Evolutionary conservation across 92 coral and sea anemone species (phyloP).

Genomic region (Phenganax stokvisi): DNA sequence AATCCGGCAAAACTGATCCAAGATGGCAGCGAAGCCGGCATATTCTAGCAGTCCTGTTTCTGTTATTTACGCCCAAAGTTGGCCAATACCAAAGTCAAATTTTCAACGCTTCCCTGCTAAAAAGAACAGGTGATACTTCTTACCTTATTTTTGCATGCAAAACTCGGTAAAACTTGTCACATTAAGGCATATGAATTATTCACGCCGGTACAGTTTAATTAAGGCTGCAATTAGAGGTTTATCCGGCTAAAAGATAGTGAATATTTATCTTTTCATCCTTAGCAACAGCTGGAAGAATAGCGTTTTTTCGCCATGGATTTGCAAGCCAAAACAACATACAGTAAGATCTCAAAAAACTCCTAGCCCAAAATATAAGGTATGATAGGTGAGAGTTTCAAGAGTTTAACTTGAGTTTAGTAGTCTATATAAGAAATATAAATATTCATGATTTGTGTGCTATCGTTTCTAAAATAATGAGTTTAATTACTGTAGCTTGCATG

Average conservation of each 20-base stretch:
- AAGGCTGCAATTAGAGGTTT: not conserved
- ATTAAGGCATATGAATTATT: not conserved
- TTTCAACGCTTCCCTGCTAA: not conserved
- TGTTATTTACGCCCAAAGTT: conserved; percentile 30
- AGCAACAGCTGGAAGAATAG: conserved; percentile 36
- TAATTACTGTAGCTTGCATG: not conserved
- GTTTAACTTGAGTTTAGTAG: not conserved
- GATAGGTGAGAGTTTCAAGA: not conserved
- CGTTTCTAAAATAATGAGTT: not conserved
- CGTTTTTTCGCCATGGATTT: conserved; percentile 20
- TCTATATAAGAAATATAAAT: not conserved
- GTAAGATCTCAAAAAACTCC: conserved; percentile 1
- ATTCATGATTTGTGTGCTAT: not conserved
- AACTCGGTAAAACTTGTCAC: not conserved
- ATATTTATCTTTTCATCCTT: conserved; percentile 31
- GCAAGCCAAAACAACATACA: conserved; percentile 6
- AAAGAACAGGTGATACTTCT: not conserved
- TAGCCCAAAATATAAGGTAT: not conserved
- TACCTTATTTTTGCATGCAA: not conserved
- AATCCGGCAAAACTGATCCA: not conserved
- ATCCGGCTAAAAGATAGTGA: not conserved
- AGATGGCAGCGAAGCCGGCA: conserved; percentile 30
- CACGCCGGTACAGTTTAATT: not conserved
- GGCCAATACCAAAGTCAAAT: conserved; percentile 26
- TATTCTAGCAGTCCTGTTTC: conserved; percentile 33